Evolutionary conservation across 92 coral and sea anemone genomes (phyloP).

Genomic region (Epizoanthus scotinus): DNA sequence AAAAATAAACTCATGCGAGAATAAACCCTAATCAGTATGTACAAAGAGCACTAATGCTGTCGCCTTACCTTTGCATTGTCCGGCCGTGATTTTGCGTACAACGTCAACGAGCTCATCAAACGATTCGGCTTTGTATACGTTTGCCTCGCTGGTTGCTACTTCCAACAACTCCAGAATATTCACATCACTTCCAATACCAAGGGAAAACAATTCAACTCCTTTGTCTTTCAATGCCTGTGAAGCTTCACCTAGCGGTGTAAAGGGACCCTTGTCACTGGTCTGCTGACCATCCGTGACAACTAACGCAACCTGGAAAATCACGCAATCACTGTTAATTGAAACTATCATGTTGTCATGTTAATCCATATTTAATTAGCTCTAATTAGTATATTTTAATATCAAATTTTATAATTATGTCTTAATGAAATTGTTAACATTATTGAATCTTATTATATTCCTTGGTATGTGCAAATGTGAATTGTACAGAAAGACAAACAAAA

Average conservation of each 20-base stretch:
- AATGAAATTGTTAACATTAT: too few species aligned
- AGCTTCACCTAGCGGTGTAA: background rate
- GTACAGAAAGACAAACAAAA: too few species aligned
- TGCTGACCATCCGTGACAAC: slow-evolving; percentile 39
- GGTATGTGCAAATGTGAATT: too few species aligned
- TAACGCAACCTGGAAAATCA: slow-evolving; percentile 16
- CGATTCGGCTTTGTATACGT: slow-evolving; percentile 26
- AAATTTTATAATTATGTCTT: background rate
- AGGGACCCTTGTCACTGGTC: slow-evolving; percentile 30
- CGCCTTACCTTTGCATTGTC: slow-evolving; percentile 27
- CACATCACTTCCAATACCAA: too few species aligned
- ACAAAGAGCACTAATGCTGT: too few species aligned
- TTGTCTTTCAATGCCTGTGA: slow-evolving; percentile 13
- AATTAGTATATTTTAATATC: background rate
- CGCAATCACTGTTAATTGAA: background rate
- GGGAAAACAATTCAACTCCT: background rate
- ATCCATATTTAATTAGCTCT: background rate
- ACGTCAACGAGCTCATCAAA: slow-evolving; percentile 25
- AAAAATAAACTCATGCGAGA: too few species aligned
- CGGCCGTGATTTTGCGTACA: slow-evolving; percentile 18
- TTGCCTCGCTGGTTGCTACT: too few species aligned
- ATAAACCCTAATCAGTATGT: too few species aligned
- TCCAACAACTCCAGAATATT: too few species aligned
- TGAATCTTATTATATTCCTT: too few species aligned
- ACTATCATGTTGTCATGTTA: background rate